Base-by-base conservation (phyloP, 2,888 invertebrate genomes). In the Ennomos erosarius region DNA sequence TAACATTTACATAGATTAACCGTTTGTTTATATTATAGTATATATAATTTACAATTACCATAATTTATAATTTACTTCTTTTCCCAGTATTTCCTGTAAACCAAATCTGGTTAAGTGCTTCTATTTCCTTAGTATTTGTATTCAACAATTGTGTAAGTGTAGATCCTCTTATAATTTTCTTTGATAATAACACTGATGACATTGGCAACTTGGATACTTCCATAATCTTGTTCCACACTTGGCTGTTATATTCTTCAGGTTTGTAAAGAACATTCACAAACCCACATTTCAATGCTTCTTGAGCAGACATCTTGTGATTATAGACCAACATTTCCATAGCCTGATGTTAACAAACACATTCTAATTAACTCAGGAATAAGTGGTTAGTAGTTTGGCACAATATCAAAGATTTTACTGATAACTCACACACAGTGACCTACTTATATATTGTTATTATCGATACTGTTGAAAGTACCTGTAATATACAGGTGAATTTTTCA, bases 201-300 rank as follows among this genome's bases (percentile, higher is more conserved):
- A 80, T 68, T 10, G 96, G 94, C 66, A 94, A 79, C 63, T 87
- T 73, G 80, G 95, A 87, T 73, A 93, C 87, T 74, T 93, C 87
- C 34, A 84, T 89, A 69, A 94, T 92, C 78, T 90, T 93, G 63
- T 91, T 86, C 93, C 93, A 95, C 36, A 94, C 93, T 75, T 94
- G 90, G 71, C 81, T 87, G 50, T 95, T 87, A 51, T 96, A 82
- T 50, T 95, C 91, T 16, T 93, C 87, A 39, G 93, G 87, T 59
- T 96, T 95, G 70, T 96, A 96, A 10, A 99, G 90, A 76, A 95
- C 94, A 10, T 97, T 95, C 0, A 99, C 94, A 55, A 99, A 95
- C 33, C 97, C 96, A 75, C 93, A 94, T 42, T 95, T 89, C 48
- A 94, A 90, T 0, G 99, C 99, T 88, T 98, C 98, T 53, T 91